Base-by-base conservation (phyloP, 2,888 invertebrate species). In the Corythucha ciliata region DNA sequence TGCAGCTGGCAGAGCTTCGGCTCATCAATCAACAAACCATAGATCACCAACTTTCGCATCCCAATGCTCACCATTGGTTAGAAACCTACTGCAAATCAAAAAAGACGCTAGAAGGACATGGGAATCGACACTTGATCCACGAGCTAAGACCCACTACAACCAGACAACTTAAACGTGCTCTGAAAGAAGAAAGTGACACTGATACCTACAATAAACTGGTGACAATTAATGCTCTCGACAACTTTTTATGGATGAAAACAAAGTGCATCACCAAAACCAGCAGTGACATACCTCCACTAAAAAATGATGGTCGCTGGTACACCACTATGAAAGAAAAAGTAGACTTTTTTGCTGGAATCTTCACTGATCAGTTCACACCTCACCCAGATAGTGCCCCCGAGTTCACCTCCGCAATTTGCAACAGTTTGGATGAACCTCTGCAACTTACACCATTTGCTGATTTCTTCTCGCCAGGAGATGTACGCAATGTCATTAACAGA, bases 351-450 rank as follows among this genome's bases (percentile, higher is more conserved):
- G n/a, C n/a, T n/a, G n/a, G n/a, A n/a, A n/a, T n/a, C n/a, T n/a
- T n/a, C n/a, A n/a, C n/a, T n/a, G n/a, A n/a, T n/a, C n/a, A n/a
- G n/a, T n/a, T n/a, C n/a, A n/a, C n/a, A n/a, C n/a, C n/a, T n/a
- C n/a, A n/a, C n/a, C n/a, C n/a, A n/a, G n/a, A n/a, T n/a, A n/a
- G n/a, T n/a, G n/a, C n/a, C n/a, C n/a, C n/a, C n/a, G n/a, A n/a
- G n/a, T n/a, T n/a, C n/a, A n/a, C n/a, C n/a, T n/a, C n/a, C n/a
- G n/a, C n/a, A n/a, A n/a, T n/a, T n/a, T n/a, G n/a, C n/a, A n/a
- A n/a, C n/a, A n/a, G n/a, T n/a, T 2, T 37, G 37, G 37, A 37
- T 5, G 37, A 37, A 37, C 37, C 37, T 20, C 20, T 6, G 24
- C 37, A 37, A 37, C 37, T 37, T n/a, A 37, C 37, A 18, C 18